Percentiles rank a stretch among this genome's conserved stretches.
Conservation (phyloP, 2,113 vertebrate species). For the Dromaius novaehollandiae region DNA sequence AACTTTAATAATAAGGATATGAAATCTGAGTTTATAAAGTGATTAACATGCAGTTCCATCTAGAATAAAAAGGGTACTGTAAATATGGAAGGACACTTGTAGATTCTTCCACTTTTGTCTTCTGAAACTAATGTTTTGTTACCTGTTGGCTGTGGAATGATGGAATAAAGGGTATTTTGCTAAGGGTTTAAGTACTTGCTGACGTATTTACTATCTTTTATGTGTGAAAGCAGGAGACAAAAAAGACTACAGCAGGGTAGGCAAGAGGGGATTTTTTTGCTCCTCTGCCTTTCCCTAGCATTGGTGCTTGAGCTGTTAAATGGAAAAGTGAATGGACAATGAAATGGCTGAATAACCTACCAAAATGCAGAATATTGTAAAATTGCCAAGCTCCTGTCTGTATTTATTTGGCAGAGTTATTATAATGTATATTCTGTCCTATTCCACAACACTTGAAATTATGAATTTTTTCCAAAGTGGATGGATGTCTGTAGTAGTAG, state of each 20-base stretch:
- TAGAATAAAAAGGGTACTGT: background rate
- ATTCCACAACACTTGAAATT: background rate
- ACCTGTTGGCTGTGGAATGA: background rate
- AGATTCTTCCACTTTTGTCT: background rate
- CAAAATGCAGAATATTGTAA: background rate
- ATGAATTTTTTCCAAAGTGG: background rate
- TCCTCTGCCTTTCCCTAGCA: background rate
- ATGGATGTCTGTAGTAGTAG: background rate
- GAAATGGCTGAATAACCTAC: background rate
- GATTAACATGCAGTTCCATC: background rate
- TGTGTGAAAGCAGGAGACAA: background rate
- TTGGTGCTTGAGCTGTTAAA: background rate
- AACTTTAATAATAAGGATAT: background rate
- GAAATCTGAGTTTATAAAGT: background rate
- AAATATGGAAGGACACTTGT: background rate
- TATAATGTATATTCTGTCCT: background rate
- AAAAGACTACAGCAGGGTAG: background rate
- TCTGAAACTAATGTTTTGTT: background rate
- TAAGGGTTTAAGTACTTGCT: constrained; percentile 2
- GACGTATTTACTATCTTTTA: background rate
- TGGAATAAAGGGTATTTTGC: background rate
- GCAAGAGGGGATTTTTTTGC: background rate
- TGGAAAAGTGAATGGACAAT: background rate
- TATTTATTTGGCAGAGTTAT: background rate
- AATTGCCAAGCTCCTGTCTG: background rate